Evolutionary conservation across 92 coral and sea anemone species (phyloP), one percentile per base, ranked within the genome.

Genomic region (Actinostola sp.): DNA sequence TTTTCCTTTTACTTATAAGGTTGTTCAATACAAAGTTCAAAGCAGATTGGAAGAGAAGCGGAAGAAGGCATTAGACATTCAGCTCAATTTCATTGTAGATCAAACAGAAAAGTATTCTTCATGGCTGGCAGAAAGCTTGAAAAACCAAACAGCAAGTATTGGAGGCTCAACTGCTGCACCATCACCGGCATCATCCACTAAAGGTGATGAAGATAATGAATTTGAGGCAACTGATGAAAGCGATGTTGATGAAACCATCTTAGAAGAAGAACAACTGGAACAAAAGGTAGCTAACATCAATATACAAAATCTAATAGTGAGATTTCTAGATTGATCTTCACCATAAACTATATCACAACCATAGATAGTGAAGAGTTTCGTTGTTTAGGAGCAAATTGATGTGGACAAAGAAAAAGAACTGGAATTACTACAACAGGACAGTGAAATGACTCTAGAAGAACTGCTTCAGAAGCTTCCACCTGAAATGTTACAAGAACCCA

Each of bases 91-190:
- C 77, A 95, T 95, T 72, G 97, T 95, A 25, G 99, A 92, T 67
- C 99, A 95, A 72, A 95, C 99, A 6, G 99, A 95, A 78, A 95
- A 92, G 67, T 95, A 95, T 61, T 95, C 99, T n/a, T 91, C 99
- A 0, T 95, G 99, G 99, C 84, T 95, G 30, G 99, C 92, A 33
- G 95, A 82, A 72, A 92, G 99, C 62, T 88, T 95, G 64, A 93
- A 90, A 67, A 85, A 71, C 46, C 84, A 88, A 48, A 82, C 93
- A 26, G 81, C 78, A 7, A 91, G 97, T 58, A 87, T 68, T 60
- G 78, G 89, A 23, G 89, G 88, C 32, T 95, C 99, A n/a, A 76
- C 50, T 27, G 97, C 84, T 1, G 81, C 97, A 2, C 71, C 97
- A 3, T 95, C 97, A 1, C 97, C 99, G 19, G 83, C 67, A 0